Evolutionary conservation across 2,113 vertebrate genomes (phyloP).

Genomic region (Podocnemis expansa): DNA sequence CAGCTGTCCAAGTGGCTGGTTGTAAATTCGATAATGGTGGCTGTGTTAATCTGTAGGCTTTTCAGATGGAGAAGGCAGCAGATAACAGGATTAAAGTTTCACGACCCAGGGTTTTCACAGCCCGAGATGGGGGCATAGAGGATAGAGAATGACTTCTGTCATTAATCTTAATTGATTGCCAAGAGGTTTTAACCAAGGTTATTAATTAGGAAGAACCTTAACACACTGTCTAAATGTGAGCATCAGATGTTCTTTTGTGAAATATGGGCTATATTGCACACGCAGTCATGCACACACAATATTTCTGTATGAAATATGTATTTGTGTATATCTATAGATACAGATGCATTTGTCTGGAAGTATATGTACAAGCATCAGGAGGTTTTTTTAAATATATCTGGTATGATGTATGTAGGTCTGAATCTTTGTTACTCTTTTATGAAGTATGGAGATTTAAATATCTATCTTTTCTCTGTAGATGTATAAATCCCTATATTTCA

Average conservation of each 20-base stretch:
- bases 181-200: constrained; percentile 80
- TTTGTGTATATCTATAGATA: not conserved
- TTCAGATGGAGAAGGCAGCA: constrained; percentile 79
- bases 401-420: not conserved
- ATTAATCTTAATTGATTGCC: constrained; percentile 84
- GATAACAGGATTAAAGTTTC: constrained; percentile 88
- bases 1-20: constrained; percentile 90
- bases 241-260: constrained; percentile 74
- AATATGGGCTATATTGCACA: constrained; percentile 58
- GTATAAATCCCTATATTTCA: not conserved
- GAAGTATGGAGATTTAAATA: not conserved
- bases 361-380: not conserved
- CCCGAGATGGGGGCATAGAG: constrained; percentile 58
- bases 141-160: constrained; percentile 77
- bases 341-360: not conserved
- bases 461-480: not conserved
- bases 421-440: not conserved
- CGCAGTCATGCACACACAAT: constrained; percentile 5
- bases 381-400: no score
- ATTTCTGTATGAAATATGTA: not conserved
- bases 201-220: constrained; percentile 78
- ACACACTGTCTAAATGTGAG: constrained; percentile 65
- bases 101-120: constrained; percentile 73
- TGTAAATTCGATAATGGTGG: constrained; percentile 86
- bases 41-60: constrained; percentile 83